Evolutionary conservation across 2,797 vertebrate genomes (phyloP).

Genomic region (Syngnathus rostellatus): DNA sequence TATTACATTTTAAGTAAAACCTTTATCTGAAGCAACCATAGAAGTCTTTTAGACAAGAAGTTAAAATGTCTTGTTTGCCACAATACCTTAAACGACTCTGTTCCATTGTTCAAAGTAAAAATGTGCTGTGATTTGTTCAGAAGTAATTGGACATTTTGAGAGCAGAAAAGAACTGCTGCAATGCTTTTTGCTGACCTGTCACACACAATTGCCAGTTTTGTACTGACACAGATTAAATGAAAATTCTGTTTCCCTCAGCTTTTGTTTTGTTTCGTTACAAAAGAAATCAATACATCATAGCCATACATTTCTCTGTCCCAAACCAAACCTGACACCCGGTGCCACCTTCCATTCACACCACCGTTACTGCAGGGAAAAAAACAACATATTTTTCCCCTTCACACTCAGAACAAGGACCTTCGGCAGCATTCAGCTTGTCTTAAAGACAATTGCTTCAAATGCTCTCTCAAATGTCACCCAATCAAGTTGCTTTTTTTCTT

Average conservation of each 20-base stretch:
- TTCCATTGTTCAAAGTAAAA: not conserved
- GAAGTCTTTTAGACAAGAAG: not conserved
- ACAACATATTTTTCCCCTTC: not conserved
- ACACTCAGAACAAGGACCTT: constrained; percentile 17
- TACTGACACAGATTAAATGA: constrained; percentile 21
- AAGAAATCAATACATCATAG: constrained; percentile 35
- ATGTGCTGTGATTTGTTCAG: constrained; percentile 3
- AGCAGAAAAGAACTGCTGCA: constrained; percentile 7
- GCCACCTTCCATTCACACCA: constrained; percentile 31
- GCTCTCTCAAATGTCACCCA: constrained; percentile 48
- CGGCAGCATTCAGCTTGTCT: constrained; percentile 10
- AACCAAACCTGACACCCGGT: constrained; percentile 32
- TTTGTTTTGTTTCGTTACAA: constrained; percentile 34
- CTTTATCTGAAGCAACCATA: not conserved
- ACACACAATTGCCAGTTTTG: constrained; percentile 7
- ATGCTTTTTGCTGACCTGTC: constrained; percentile 14
- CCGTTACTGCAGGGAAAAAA: constrained; percentile 20
- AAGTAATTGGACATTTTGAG: constrained; percentile 8
- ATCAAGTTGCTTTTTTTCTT: constrained; percentile 37
- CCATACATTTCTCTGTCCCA: constrained; percentile 5
- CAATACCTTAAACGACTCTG: not conserved
- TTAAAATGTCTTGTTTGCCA: not conserved
- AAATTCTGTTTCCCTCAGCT: constrained; percentile 25
- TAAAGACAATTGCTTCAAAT: constrained; percentile 25
- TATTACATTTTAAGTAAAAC: not conserved